Percentiles rank a stretch among this genome's conserved stretches.
Conservation (phyloP, 2,888 invertebrate genomes). For the Cenopis cana region DNA sequence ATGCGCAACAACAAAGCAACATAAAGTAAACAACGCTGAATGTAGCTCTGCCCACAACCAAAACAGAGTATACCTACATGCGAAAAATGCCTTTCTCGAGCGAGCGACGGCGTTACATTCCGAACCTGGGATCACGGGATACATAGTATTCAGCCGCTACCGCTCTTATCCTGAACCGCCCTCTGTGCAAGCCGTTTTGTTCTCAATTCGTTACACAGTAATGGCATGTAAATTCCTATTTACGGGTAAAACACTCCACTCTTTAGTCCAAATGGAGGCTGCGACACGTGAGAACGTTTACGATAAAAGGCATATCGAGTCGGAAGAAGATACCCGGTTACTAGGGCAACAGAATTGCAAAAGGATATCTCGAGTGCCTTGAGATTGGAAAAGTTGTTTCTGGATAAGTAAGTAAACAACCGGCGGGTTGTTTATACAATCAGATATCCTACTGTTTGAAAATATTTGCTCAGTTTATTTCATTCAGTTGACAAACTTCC, state of each 20-base stretch:
- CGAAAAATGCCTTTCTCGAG: conserved; percentile 14
- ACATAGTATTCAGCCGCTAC: conserved; percentile 9
- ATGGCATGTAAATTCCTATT: conserved; percentile 60
- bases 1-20: conserved; percentile 12
- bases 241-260: conserved; percentile 51
- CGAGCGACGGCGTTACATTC: conserved; percentile 17
- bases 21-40: conserved; percentile 20
- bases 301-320: conserved; percentile 23
- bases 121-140: background rate
- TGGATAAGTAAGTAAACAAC: conserved; percentile 19
- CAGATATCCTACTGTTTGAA: conserved; percentile 21
- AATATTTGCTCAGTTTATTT: conserved; percentile 5
- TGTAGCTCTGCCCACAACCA: conserved; percentile 6
- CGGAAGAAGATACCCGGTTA: conserved; percentile 25
- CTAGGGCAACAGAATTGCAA: conserved; percentile 22
- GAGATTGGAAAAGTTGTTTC: conserved; percentile 14
- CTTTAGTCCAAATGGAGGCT: conserved; percentile 46
- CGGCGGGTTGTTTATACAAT: conserved; percentile 4
- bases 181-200: conserved; percentile 37
- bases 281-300: conserved; percentile 40
- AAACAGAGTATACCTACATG: background rate
- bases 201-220: conserved; percentile 50
- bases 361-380: conserved; percentile 16
- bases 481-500: conserved; percentile 6
- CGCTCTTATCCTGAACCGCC: conserved; percentile 18